phyloP scores from a whole-genome alignment of 2,888 invertebrate genomes.

The Trissoscelio sp. region DNA sequence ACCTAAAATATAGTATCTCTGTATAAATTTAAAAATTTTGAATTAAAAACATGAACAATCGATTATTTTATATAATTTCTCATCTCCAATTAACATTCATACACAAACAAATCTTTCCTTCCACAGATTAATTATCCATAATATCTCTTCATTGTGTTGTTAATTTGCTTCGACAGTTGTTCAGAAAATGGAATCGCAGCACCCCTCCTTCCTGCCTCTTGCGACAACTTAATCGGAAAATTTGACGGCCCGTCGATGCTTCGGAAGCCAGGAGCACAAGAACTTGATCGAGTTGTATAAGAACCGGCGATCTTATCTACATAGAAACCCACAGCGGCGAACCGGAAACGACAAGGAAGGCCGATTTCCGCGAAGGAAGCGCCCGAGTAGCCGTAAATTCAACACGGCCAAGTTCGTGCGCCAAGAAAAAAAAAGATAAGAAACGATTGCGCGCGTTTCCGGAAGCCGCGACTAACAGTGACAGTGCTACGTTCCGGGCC shows the following conservation, averaged over 20 bases:
- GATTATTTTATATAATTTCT: too few species aligned
- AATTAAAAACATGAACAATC: too few species aligned
- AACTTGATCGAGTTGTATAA: slow-evolving; percentile 60
- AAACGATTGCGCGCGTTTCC: slow-evolving; percentile 49
- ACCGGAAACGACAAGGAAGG: slow-evolving; percentile 57
- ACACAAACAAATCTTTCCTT: too few species aligned
- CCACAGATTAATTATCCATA: background rate
- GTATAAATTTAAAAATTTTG: too few species aligned
- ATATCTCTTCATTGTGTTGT: slow-evolving; percentile 52
- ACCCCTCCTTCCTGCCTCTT: slow-evolving; percentile 50
- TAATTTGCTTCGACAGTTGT: slow-evolving; percentile 65
- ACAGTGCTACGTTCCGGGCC: slow-evolving; percentile 41
- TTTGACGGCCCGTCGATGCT: slow-evolving; percentile 61
- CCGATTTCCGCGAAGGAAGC: slow-evolving; percentile 64
- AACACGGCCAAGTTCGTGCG: slow-evolving; percentile 36
- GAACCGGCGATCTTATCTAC: slow-evolving; percentile 59
- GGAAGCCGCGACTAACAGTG: slow-evolving; percentile 47
- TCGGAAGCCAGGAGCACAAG: slow-evolving; percentile 56
- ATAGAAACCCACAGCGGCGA: slow-evolving; percentile 57
- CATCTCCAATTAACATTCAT: too few species aligned
- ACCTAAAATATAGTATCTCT: too few species aligned
- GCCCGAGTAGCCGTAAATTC: slow-evolving; percentile 46
- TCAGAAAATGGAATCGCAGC: slow-evolving; percentile 56
- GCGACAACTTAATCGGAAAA: slow-evolving; percentile 62
- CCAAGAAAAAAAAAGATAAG: too few species aligned